These are phyloP conservation scores for Coptodon rendalli DNA, from an alignment of 2,113 vertebrate species.

Conservation along the genomic window DNA sequence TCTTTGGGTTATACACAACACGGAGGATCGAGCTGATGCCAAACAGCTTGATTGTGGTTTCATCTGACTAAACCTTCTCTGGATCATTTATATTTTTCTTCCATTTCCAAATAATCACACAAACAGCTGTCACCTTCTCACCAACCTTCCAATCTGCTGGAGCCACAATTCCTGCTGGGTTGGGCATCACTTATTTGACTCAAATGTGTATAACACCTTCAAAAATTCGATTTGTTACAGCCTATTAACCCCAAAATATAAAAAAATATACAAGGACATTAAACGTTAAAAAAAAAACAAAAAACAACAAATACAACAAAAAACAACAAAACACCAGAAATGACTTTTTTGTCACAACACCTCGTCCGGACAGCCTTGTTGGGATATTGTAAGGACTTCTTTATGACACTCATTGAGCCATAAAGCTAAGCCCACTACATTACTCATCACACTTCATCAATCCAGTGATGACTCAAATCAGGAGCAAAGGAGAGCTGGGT, in stretches of 20 bases:
- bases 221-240: neutral
- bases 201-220: neutral
- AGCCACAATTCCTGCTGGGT: neutral
- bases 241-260: neutral
- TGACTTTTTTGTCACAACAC: neutral
- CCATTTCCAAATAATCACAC: neutral
- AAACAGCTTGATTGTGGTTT: neutral
- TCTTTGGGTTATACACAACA: neutral
- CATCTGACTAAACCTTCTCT: neutral
- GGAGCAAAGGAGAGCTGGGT: conserved; percentile 1
- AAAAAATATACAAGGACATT: neutral
- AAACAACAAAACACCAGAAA: neutral
- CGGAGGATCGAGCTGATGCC: neutral
- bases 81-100: neutral
- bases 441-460: conserved; percentile 6
- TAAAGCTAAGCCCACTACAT: neutral
- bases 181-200: neutral
- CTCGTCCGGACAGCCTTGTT: neutral
- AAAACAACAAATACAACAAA: neutral
- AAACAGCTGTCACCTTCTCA: neutral
- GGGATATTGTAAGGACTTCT: neutral
- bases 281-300: neutral
- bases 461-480: conserved; percentile 22
- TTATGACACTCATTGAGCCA: neutral
- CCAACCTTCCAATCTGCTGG: neutral